Conservation (phyloP, 2,888 invertebrate genomes). For the Pseudanteris insignis region DNA sequence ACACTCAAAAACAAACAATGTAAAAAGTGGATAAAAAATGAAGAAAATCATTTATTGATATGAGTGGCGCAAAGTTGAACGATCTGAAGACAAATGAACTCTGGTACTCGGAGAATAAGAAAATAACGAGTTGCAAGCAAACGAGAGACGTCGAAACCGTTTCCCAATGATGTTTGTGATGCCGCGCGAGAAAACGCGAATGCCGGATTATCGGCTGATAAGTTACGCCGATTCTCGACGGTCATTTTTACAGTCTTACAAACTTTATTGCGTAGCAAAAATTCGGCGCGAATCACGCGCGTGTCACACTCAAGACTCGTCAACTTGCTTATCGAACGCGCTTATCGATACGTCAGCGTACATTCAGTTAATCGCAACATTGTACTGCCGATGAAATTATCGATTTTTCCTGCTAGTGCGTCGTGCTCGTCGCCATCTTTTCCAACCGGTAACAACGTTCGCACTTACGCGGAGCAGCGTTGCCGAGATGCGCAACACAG, state of each 20-base stretch:
- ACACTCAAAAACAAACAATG: no score
- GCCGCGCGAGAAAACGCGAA: no score
- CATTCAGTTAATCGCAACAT: no score
- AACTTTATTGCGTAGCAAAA: no score
- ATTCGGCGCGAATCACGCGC: no score
- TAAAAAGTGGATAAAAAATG: no score
- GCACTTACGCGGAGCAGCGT: conserved; percentile 10
- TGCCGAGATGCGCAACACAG: conserved; percentile 25
- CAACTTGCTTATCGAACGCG: conserved; percentile 20
- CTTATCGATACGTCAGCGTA: conserved; percentile 15
- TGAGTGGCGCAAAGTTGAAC: conserved; percentile 42
- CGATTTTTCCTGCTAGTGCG: no score
- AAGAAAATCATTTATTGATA: conserved; percentile 32
- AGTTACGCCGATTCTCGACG: no score
- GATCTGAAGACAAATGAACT: conserved; percentile 43
- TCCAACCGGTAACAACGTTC: conserved; percentile 25
- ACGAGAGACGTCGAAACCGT: conserved; percentile 26
- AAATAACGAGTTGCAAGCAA: conserved; percentile 28
- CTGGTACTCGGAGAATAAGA: conserved; percentile 38
- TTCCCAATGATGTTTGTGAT: conserved; percentile 30
- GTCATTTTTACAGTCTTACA: no score
- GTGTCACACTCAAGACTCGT: no score
- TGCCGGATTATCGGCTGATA: no score
- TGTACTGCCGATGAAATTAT: conserved; percentile 24
- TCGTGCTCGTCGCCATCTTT: conserved; percentile 30